Evolutionary conservation across 2,888 invertebrate species (phyloP).

Genomic region (Campoletis raptor): DNA sequence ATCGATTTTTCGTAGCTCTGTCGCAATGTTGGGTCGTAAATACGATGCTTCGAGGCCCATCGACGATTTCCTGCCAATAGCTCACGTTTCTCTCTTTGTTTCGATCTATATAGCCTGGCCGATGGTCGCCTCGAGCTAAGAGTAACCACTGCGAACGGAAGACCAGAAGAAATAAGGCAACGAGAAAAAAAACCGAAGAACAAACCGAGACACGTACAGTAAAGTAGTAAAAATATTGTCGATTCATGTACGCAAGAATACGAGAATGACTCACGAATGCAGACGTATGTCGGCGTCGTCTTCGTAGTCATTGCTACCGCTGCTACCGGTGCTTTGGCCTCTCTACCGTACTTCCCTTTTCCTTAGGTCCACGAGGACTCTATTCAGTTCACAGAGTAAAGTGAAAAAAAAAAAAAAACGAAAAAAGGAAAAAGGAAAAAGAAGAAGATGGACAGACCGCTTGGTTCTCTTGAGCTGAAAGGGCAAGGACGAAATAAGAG

Average conservation of each 20-base stretch:
- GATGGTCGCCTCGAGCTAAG: neutral
- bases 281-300: conserved; percentile 75
- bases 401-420: neutral
- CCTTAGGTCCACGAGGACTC: conserved; percentile 74
- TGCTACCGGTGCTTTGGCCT: conserved; percentile 28
- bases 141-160: conserved; percentile 4
- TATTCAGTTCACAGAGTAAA: conserved; percentile 74
- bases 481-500: conserved; percentile 50
- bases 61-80: conserved; percentile 28
- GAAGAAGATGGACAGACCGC: conserved; percentile 29
- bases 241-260: conserved; percentile 61
- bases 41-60: conserved; percentile 20
- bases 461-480: conserved; percentile 21
- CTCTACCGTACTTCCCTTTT: conserved; percentile 75
- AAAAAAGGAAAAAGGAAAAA: neutral
- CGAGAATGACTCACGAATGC: conserved; percentile 67
- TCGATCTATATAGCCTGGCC: neutral
- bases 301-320: conserved; percentile 38
- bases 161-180: neutral
- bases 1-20: conserved; percentile 8
- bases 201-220: conserved; percentile 24
- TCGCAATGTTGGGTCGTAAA: conserved; percentile 23
- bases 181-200: neutral
- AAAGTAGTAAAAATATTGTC: conserved; percentile 54
- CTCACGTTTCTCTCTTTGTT: conserved; percentile 5